Conservation (phyloP, 2,888 invertebrate genomes). For the Acanthosepion lycidas region DNA sequence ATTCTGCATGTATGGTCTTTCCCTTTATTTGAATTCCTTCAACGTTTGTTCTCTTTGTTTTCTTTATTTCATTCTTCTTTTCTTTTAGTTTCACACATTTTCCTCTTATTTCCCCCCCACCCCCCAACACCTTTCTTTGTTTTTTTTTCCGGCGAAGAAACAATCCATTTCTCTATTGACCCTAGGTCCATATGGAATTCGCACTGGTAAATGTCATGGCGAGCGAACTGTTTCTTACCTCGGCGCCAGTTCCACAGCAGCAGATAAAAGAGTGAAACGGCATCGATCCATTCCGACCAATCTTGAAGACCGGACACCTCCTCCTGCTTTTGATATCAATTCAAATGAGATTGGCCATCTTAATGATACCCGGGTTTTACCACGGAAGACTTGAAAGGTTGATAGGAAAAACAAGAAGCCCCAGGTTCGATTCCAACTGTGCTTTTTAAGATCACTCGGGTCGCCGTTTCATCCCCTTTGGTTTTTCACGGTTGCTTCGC, state of each 20-base stretch:
- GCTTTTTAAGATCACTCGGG: background rate
- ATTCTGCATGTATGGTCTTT: too few relatives aligned
- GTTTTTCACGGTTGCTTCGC: background rate
- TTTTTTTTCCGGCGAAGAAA: background rate
- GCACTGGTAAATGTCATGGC: background rate
- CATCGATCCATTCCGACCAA: background rate
- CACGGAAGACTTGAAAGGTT: background rate
- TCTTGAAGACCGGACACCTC: background rate
- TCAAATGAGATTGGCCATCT: background rate
- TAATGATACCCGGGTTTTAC: slow-evolving; percentile 7
- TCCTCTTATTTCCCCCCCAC: too few relatives aligned
- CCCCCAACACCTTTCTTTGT: too few relatives aligned
- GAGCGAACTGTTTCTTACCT: background rate
- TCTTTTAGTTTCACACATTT: too few relatives aligned
- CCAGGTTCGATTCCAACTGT: background rate
- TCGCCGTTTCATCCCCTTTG: background rate
- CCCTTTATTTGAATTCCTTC: too few relatives aligned
- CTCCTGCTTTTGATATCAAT: background rate
- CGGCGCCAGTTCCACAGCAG: background rate
- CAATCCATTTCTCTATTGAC: background rate
- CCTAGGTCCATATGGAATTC: background rate
- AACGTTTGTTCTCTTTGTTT: too few relatives aligned
- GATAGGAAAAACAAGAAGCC: background rate
- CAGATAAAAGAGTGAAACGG: background rate
- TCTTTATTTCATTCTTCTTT: too few relatives aligned